phyloP scores from a whole-genome alignment of 2,797 vertebrate species.

The Diplodus sargus region DNA sequence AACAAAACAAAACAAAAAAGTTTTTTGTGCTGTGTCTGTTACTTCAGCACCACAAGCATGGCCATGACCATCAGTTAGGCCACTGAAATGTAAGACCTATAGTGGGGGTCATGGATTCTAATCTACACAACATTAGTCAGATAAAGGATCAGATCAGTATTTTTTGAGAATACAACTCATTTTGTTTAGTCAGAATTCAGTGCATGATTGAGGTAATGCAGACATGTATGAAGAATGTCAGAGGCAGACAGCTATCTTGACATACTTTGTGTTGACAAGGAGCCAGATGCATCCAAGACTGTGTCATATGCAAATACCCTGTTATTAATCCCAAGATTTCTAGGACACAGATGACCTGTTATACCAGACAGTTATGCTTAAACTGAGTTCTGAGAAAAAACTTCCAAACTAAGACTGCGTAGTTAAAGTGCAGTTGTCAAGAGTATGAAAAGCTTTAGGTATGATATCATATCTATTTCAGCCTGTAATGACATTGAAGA shows the following conservation, averaged over 20 bases:
- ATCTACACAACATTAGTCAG: no score
- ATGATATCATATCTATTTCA: neutral
- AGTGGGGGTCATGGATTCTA: no score
- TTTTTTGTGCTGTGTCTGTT: no score
- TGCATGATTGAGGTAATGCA: neutral
- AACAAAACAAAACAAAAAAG: no score
- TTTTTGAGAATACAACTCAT: neutral
- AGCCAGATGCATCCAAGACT: neutral
- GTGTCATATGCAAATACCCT: neutral
- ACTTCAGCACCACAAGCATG: no score
- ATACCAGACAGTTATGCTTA: neutral
- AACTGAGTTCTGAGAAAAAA: neutral
- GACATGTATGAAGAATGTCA: neutral
- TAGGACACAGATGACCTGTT: neutral
- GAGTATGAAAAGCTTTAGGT: neutral
- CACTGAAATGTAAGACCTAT: no score
- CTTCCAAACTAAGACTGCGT: neutral
- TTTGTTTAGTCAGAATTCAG: neutral
- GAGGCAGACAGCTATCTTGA: neutral
- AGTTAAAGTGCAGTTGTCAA: neutral
- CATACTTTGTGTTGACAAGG: neutral
- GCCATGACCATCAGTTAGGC: no score
- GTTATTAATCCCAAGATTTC: neutral
- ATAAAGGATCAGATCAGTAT: no score
- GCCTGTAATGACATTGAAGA: constrained; percentile 14